phyloP scores from a whole-genome alignment of 2,888 invertebrate genomes.

The Hermaeophaga mercurialis region DNA sequence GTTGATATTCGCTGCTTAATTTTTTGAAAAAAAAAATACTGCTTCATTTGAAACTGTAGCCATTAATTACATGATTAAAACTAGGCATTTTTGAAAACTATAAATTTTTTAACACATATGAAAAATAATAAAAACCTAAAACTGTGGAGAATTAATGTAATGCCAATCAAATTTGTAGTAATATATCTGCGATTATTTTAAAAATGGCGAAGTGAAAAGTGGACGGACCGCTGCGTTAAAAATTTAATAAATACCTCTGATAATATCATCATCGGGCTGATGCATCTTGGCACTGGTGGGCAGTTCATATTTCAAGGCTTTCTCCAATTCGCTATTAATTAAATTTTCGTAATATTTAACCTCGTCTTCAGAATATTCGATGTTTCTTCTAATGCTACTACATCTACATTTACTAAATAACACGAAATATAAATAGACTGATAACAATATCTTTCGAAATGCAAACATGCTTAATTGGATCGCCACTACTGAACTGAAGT shows the following conservation, averaged over 20 bases:
- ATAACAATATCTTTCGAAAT: neutral
- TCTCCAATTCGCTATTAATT: conserved; percentile 23
- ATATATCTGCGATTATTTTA: too few species aligned
- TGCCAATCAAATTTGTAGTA: too few species aligned
- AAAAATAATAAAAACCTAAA: too few species aligned
- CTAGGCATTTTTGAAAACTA: too few species aligned
- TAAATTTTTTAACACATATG: too few species aligned
- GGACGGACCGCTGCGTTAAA: too few species aligned
- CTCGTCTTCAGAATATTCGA: neutral
- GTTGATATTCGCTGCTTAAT: too few species aligned
- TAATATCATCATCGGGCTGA: conserved; percentile 19
- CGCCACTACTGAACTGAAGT: conserved; percentile 1
- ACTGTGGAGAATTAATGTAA: too few species aligned
- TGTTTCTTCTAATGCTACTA: neutral
- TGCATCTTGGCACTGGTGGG: conserved; percentile 32
- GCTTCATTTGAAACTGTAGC: too few species aligned
- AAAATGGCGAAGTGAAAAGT: too few species aligned
- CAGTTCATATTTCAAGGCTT: conserved; percentile 28
- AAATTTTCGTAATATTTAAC: conserved; percentile 33
- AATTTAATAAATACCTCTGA: conserved; percentile 31
- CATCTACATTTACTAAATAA: neutral
- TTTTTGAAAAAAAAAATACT: too few species aligned
- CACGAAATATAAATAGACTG: neutral
- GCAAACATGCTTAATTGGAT: conserved; percentile 9
- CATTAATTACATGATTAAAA: too few species aligned